phyloP scores from a whole-genome alignment of 2,888 invertebrate genomes.

The Apomyelois bistriatella region DNA sequence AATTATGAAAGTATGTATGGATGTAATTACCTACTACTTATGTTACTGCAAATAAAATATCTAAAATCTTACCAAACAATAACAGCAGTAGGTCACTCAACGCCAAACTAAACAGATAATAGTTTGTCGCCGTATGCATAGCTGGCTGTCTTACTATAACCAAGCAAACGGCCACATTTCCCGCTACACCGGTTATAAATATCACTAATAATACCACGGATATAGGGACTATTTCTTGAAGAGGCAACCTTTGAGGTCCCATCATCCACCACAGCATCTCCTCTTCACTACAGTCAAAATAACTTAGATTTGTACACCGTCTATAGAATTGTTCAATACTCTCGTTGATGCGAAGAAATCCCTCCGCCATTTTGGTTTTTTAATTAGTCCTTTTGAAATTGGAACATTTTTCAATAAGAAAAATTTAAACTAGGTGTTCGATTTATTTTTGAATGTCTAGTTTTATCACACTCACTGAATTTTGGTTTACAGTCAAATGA shows the following conservation, averaged over 20 bases:
- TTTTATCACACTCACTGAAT: too few relatives aligned
- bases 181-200: constrained; percentile 90
- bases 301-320: constrained; percentile 64
- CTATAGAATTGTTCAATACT: constrained; percentile 40
- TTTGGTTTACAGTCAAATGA: too few relatives aligned
- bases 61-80: constrained; percentile 90
- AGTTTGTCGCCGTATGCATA: constrained; percentile 95
- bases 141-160: constrained; percentile 89
- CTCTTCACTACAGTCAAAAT: constrained; percentile 80
- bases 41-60: too few relatives aligned
- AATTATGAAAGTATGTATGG: too few relatives aligned
- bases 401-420: too few relatives aligned
- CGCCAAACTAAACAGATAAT: constrained; percentile 93
- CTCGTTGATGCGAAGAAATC: constrained; percentile 51
- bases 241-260: constrained; percentile 82
- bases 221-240: constrained; percentile 78
- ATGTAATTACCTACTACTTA: too few relatives aligned
- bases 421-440: too few relatives aligned
- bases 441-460: too few relatives aligned
- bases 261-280: constrained; percentile 79
- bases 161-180: constrained; percentile 91
- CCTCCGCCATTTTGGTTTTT: constrained; percentile 40
- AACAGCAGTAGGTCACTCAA: constrained; percentile 91
- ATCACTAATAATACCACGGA: constrained; percentile 87
- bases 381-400: not conserved